These are phyloP conservation scores for Nebria ingens DNA, from an alignment of 1,140 invertebrate species.

Conservation along the genomic window DNA sequence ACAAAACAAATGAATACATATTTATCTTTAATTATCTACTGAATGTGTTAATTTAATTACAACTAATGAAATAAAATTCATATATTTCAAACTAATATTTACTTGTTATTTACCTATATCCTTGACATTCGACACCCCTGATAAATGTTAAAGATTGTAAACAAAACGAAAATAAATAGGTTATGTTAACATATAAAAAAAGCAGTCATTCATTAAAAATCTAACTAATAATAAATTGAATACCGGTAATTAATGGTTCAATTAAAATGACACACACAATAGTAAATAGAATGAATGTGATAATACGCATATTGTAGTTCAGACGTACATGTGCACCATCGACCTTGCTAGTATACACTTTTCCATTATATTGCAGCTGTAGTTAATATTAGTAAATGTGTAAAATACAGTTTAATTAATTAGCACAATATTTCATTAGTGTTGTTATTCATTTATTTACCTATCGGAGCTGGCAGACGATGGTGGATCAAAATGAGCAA, in stretches of 20 bases:
- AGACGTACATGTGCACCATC: conserved; percentile 7
- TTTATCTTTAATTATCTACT: too few species aligned
- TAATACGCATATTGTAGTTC: background rate
- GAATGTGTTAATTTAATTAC: too few species aligned
- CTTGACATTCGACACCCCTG: conserved; percentile 10
- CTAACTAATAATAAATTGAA: background rate
- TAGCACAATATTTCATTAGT: background rate
- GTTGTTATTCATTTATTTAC: conserved; percentile 36
- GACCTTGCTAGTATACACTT: background rate
- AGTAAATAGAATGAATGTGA: background rate
- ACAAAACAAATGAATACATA: too few species aligned
- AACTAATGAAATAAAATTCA: conserved; percentile 12
- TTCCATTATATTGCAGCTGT: background rate
- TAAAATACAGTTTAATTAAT: background rate
- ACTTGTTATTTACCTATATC: conserved; percentile 1
- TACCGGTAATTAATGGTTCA: background rate
- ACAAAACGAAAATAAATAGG: conserved; percentile 24
- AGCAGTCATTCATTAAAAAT: background rate
- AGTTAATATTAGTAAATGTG: background rate
- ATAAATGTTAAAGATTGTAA: conserved; percentile 13
- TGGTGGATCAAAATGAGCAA: conserved; percentile 60
- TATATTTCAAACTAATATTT: background rate
- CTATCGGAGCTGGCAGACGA: conserved; percentile 77
- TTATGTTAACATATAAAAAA: background rate
- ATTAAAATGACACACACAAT: background rate